A percentile compares a stretch with the other conserved stretches of the same genome.
These are phyloP conservation scores for Hemicordylus capensis DNA, from an alignment of 2,113 vertebrate genomes.

Conservation along the genomic window DNA sequence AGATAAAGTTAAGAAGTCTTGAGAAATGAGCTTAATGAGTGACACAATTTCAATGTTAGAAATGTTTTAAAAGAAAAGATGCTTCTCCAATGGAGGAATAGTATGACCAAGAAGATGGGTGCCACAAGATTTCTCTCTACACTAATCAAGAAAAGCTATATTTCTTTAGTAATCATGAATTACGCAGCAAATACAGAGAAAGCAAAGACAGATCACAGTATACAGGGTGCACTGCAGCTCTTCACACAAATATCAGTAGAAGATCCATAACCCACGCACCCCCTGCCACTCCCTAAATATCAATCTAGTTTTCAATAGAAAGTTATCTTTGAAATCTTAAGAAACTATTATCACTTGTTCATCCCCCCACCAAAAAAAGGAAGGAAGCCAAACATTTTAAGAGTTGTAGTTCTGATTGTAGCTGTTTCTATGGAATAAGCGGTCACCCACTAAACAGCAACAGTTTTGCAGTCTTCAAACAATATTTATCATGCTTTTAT, in stretches of 20 bases:
- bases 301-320: background rate
- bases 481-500: background rate
- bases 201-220: background rate
- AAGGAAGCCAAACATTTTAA: background rate
- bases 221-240: background rate
- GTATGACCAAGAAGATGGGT: background rate
- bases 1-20: background rate
- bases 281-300: background rate
- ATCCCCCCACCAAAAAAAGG: background rate
- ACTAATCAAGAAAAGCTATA: background rate
- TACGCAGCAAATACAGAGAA: background rate
- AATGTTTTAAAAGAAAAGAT: background rate
- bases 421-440: fast-evolving
- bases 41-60: background rate
- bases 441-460: background rate
- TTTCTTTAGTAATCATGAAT: background rate
- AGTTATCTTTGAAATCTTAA: background rate
- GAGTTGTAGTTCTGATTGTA: background rate
- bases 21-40: background rate
- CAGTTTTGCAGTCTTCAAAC: background rate
- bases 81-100: background rate
- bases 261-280: background rate
- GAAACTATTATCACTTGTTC: background rate
- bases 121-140: background rate
- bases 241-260: background rate